Conservation (phyloP, 2,888 invertebrate species). For the Fragum whitleyi region DNA sequence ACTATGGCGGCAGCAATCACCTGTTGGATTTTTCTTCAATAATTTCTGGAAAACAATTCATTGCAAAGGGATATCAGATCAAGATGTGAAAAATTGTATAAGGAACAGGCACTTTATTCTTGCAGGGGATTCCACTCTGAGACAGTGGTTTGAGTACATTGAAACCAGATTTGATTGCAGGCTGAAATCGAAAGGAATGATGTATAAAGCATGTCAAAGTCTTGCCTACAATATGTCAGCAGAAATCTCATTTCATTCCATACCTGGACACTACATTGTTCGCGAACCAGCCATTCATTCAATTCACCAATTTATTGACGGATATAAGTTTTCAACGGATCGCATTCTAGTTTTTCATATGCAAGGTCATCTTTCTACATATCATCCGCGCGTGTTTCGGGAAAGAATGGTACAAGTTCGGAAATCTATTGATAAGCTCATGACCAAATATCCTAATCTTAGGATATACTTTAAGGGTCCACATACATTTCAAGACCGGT, state of each 20-base stretch:
- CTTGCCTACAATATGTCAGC: neutral
- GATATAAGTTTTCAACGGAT: neutral
- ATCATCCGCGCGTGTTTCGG: neutral
- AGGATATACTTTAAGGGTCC: neutral
- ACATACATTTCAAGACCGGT: neutral
- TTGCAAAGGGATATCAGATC: neutral
- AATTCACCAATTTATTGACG: neutral
- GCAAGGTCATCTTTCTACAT: neutral
- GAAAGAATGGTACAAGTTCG: neutral
- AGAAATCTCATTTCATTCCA: neutral
- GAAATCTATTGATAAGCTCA: neutral
- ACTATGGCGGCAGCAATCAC: neutral
- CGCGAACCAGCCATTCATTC: neutral
- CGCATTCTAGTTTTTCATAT: slow-evolving; percentile 1
- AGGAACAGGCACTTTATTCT: slow-evolving; percentile 3
- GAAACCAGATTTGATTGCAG: neutral
- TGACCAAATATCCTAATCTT: neutral
- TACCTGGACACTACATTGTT: neutral
- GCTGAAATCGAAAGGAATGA: neutral
- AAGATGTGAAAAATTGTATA: neutral
- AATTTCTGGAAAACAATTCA: neutral
- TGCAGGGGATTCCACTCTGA: slow-evolving; percentile 19
- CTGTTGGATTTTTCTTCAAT: neutral
- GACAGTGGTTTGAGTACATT: slow-evolving; percentile 23
- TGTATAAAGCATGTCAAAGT: neutral